Evolutionary conservation across 2,888 invertebrate species (phyloP).

Genomic region (Pristionchus fissidentatus): DNA sequence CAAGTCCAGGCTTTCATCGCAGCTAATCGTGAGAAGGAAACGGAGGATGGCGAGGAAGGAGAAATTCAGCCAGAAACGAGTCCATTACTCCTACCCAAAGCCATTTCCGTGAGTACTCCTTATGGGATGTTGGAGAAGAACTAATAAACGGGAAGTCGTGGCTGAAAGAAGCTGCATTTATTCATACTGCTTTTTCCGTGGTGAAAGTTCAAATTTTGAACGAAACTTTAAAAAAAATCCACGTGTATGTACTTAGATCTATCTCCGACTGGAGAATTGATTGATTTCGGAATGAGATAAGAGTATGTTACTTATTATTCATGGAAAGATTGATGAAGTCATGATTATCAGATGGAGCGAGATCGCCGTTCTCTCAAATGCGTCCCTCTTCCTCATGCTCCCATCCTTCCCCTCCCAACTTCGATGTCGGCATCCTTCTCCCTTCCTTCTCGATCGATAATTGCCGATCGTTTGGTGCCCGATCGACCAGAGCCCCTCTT

Average conservation of each 20-base stretch:
- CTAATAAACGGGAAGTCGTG: too few species aligned
- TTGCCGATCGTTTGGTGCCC: slow-evolving; percentile 4
- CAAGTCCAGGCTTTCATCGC: slow-evolving; percentile 52
- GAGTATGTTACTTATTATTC: too few species aligned
- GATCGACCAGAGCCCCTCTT: slow-evolving; percentile 17
- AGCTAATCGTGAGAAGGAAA: slow-evolving; percentile 42
- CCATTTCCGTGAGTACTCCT: slow-evolving; percentile 28
- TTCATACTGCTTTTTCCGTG: too few species aligned
- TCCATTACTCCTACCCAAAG: slow-evolving; percentile 34
- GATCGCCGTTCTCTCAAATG: slow-evolving; percentile 47
- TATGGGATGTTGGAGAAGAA: not conserved
- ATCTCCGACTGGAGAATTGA: too few species aligned
- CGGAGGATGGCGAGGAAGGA: not conserved
- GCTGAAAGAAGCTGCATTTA: too few species aligned
- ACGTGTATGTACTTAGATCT: too few species aligned
- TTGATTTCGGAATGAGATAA: too few species aligned
- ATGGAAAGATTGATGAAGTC: too few species aligned
- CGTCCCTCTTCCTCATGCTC: slow-evolving; percentile 37
- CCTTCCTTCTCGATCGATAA: slow-evolving; percentile 18
- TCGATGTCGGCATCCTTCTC: slow-evolving; percentile 16
- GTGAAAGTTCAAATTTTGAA: not conserved
- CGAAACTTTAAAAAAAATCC: too few species aligned
- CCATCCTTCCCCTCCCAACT: slow-evolving; percentile 16
- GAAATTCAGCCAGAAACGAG: slow-evolving; percentile 23
- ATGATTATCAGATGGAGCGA: not conserved